Conservation (phyloP, 1,140 invertebrate genomes). For the Zaprionus ghesquierei region DNA sequence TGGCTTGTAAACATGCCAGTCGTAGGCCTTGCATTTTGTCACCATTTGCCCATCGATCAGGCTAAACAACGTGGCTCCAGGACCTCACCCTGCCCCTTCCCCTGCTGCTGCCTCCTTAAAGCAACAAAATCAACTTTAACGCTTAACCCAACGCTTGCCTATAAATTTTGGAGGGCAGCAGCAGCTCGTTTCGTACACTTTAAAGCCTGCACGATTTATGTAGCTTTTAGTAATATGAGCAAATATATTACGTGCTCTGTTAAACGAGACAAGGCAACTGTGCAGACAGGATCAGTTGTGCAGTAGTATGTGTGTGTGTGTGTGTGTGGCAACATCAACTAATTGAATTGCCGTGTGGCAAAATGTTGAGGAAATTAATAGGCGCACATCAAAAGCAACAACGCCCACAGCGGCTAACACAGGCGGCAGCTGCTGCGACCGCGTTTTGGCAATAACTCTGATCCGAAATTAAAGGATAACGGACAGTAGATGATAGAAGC, state of each 20-base stretch:
- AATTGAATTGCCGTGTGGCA: conserved; percentile 72
- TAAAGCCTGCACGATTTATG: conserved; percentile 77
- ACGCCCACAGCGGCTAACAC: conserved; percentile 52
- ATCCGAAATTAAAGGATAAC: conserved; percentile 64
- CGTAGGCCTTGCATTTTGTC: conserved; percentile 73
- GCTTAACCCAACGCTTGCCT: conserved; percentile 17
- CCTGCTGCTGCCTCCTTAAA: conserved; percentile 15
- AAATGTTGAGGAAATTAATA: conserved; percentile 67
- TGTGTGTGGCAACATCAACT: conserved; percentile 42
- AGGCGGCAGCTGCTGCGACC: conserved; percentile 17
- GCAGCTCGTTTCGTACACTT: background rate
- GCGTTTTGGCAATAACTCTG: conserved; percentile 24
- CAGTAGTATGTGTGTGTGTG: background rate
- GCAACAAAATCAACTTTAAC: conserved; percentile 46
- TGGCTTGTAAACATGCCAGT: conserved; percentile 70
- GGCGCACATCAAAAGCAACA: conserved; percentile 72
- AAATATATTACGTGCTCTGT: conserved; percentile 78
- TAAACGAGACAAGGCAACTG: conserved; percentile 20
- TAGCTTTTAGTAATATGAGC: conserved; percentile 81
- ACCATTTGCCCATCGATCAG: conserved; percentile 77
- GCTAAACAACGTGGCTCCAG: conserved; percentile 53
- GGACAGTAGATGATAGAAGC: background rate
- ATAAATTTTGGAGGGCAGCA: conserved; percentile 41
- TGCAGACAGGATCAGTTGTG: conserved; percentile 9
- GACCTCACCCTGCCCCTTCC: background rate